Base-by-base conservation (phyloP, 2,888 invertebrate genomes). In the Parnassius apollo region DNA sequence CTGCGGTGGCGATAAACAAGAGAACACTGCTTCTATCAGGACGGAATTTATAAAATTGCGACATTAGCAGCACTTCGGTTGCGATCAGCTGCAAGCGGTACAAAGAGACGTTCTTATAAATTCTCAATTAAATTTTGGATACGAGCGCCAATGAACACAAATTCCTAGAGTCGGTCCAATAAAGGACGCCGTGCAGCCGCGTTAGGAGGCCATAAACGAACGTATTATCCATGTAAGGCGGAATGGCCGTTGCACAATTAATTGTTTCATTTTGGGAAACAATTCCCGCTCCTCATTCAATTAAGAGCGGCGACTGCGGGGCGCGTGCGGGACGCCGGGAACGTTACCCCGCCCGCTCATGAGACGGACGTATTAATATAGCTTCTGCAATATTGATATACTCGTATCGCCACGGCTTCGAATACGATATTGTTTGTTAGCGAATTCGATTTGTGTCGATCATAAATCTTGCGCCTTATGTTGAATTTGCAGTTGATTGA, bases 241-340 rank as follows among this genome's bases (percentile, higher is more conserved):
- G 85, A 89, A 91, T 91, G 90, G 91, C 91, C 91, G 91, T 91
- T 91, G 91, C 91, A 91, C 91, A 91, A 91, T 91, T 91, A 91
- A 91, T 91, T 91, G 91, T 91, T 91, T 91, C 91, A 91, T 91
- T 91, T 91, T 91, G 91, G 91, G 91, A 91, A 91, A 91, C 91
- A 91, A 91, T 91, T 91, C 90, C 91, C 91, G 90, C 91, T 91
- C 91, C 91, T 91, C 91, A 91, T 91, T 91, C 91, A 91, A 91
- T 91, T 91, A 91, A 90, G 91, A 91, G 91, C 88, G 91, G 88
- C 91, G 91, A 87, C 85, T 81, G 82, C 79, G 83, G 85, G 83
- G 80, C 73, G 78, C 75, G 74, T 72, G 78, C 71, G 71, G 64
- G 72, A 71, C 65, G 70, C 66, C 72, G 71, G 77, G 72, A 68